phyloP scores from a whole-genome alignment of 2,797 vertebrate genomes.

The Poeciliopsis turneri region DNA sequence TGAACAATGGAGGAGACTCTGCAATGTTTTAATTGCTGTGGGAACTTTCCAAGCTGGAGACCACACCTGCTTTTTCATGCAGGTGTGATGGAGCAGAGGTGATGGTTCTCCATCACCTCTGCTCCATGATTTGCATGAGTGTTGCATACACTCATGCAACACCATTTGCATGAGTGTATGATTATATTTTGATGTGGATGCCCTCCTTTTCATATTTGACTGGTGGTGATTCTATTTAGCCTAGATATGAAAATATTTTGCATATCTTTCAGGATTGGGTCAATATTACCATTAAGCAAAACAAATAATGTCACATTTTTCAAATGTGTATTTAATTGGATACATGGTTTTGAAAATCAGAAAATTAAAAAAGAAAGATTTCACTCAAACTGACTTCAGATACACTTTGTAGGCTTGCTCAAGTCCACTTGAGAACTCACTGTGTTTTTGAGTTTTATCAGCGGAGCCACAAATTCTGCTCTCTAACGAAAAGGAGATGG shows the following conservation, averaged over 20 bases:
- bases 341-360: background rate
- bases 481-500: too few species aligned
- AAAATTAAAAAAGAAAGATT: background rate
- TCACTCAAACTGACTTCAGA: background rate
- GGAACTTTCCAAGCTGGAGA: background rate
- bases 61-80: background rate
- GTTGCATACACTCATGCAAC: too few species aligned
- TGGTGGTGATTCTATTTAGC: background rate
- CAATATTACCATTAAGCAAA: background rate
- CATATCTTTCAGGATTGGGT: background rate
- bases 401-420: background rate
- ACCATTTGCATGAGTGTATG: background rate
- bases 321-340: background rate
- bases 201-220: background rate
- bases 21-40: background rate
- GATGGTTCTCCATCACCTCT: too few species aligned
- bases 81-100: too few species aligned
- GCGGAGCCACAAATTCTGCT: too few species aligned
- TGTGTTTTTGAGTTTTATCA: too few species aligned
- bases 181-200: background rate
- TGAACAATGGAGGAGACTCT: background rate
- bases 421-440: background rate
- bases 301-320: background rate
- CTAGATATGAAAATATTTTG: background rate
- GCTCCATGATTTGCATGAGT: too few species aligned